Base-by-base conservation (phyloP, 2,888 invertebrate species). In the Drosophila subquinaria region DNA sequence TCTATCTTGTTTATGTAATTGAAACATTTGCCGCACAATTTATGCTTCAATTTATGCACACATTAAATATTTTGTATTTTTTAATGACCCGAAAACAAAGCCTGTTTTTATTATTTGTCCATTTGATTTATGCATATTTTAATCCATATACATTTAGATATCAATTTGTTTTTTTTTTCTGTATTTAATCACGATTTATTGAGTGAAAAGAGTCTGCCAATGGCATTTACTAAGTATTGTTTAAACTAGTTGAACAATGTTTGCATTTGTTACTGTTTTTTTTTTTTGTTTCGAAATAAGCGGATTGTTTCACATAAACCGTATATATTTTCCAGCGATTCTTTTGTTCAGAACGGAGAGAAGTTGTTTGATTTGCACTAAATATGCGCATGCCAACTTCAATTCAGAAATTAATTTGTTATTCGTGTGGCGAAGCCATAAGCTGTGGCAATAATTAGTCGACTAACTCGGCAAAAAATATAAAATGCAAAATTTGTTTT, bases 11-110 rank as follows among this genome's bases (percentile, higher is more conserved):
- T 71, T 72, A 64, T 76, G 64, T 74, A 84, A 75, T 75, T 71
- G 73, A 88, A 85, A 82, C 73, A 88, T 72, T 79, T 73, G 62
- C 76, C 57, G 27, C 69, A 71, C 64, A 76, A 59, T 81, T 80
- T 57, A 66, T 69, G 65, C 62, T 48, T 65, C 38, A 57, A 73
- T 73, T 86, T 76, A 71, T 74, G 66, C 65, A 73, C 57, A 48
- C 45, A 70, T 76, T 73, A 70, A 73, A 69, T 55, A 66, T 48
- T 50, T 50, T 52, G 36, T 59, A 48, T 57, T 51, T 64, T 64
- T 75, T 61, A 75, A 69, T 75, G 51, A 50, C 23, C 30, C 20
- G 38, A 40, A 33, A 59, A 63, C 55, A 59, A 56, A 38, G 38
- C 20, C 48, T 52, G 36, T 27, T 63, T 57, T 55, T 64, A 61